Percentiles rank a stretch among this genome's conserved stretches.
Conservation (phyloP, 1,140 invertebrate genomes). For the Apis mellifera region Amel_HAv3.1 CM009938.2:1485001-1485500, state of each 20-base stretch:
- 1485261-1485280: not conserved
- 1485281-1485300: constrained; percentile 23
- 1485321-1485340: constrained; percentile 1
- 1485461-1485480: too few species aligned
- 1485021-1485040: not conserved
- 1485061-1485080: not conserved
- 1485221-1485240: too few species aligned
- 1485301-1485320: constrained; percentile 14
- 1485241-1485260: too few species aligned
- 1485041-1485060: not conserved
- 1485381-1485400: not conserved
- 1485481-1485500: too few species aligned
- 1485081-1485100: constrained; percentile 25
- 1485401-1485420: not conserved
- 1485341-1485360: not conserved
- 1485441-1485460: not conserved
- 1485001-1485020: constrained; percentile 31
- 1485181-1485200: too few species aligned
- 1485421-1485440: not conserved
- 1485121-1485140: not conserved
- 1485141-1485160: not conserved
- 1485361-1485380: not conserved
- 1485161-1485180: not conserved
- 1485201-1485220: not conserved
- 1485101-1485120: constrained; percentile 58